phyloP scores from a whole-genome alignment of 2,797 vertebrate genomes.

The Pipistrellus pipistrellus region DNA sequence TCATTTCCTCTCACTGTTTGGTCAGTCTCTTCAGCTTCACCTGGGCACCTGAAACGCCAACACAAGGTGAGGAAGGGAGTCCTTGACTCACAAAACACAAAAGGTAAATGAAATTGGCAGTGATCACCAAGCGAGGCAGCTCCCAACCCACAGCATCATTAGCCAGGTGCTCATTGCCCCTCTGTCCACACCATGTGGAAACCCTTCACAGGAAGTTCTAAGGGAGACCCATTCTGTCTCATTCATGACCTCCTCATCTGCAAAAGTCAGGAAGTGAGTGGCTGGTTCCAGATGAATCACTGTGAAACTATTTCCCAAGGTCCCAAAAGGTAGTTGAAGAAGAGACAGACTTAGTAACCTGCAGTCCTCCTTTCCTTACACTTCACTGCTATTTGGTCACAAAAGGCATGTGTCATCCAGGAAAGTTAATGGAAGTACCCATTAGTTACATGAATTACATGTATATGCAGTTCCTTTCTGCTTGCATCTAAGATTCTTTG shows the following conservation, averaged over 20 bases:
- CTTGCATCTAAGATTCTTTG: neutral
- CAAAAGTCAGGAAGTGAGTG: neutral
- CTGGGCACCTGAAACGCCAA: neutral
- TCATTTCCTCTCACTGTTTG: too few relatives aligned
- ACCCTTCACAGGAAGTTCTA: neutral
- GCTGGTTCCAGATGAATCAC: neutral
- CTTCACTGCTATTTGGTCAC: neutral
- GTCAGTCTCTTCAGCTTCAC: neutral
- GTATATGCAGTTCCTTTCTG: neutral
- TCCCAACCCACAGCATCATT: neutral
- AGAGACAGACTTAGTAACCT: neutral
- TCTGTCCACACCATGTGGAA: neutral
- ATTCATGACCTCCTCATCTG: neutral
- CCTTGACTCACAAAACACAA: neutral
- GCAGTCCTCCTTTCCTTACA: neutral
- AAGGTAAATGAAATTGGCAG: neutral
- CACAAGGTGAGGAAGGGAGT: neutral
- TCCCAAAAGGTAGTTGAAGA: neutral
- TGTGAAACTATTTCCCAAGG: neutral
- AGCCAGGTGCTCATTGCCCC: neutral
- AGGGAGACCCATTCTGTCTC: neutral
- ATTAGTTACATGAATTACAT: neutral
- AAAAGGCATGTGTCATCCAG: neutral
- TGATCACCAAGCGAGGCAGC: neutral
- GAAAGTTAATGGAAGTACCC: neutral